Evolutionary conservation across 2,888 invertebrate species (phyloP).

Genomic region (Nesidiocoris tenuis): DNA sequence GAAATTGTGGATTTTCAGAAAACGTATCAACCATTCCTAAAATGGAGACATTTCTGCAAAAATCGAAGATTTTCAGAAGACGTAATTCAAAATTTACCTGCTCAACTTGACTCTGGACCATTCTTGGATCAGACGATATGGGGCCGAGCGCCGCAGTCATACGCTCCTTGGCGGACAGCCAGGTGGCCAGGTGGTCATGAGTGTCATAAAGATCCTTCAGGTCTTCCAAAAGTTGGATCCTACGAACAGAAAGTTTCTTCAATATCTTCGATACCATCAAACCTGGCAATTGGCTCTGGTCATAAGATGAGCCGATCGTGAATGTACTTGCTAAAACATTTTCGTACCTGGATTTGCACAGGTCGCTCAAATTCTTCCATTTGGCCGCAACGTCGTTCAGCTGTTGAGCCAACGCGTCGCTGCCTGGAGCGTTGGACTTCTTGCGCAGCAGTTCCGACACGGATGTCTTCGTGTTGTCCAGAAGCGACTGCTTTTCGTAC

Average conservation of each 20-base stretch:
- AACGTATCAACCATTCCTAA: no score
- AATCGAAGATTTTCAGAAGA: no score
- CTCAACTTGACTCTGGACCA: constrained; percentile 94
- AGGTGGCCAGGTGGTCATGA: constrained; percentile 77
- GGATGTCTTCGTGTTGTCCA: constrained; percentile 87
- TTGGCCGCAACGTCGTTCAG: constrained; percentile 77
- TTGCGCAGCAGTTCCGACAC: constrained; percentile 82
- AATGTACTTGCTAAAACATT: constrained; percentile 1
- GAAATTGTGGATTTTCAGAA: not conserved
- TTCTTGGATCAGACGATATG: constrained; percentile 90
- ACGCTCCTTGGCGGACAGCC: constrained; percentile 90
- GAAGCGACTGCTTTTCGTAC: constrained; percentile 86
- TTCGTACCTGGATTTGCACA: constrained; percentile 67
- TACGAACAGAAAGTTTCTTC: constrained; percentile 50
- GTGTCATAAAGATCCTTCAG: constrained; percentile 90
- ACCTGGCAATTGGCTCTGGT: not conserved
- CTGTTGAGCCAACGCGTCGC: constrained; percentile 78
- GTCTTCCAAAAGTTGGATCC: constrained; percentile 76
- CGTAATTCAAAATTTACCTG: no score
- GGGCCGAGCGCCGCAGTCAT: constrained; percentile 95
- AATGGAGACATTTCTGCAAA: no score
- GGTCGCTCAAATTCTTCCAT: constrained; percentile 83
- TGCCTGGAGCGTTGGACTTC: constrained; percentile 80
- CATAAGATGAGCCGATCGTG: no score
- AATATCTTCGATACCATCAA: constrained; percentile 4